Evolutionary conservation across 2,888 invertebrate genomes (phyloP), one percentile per base, ranked within the genome.

Genomic region (Hedychridium roseum): DNA sequence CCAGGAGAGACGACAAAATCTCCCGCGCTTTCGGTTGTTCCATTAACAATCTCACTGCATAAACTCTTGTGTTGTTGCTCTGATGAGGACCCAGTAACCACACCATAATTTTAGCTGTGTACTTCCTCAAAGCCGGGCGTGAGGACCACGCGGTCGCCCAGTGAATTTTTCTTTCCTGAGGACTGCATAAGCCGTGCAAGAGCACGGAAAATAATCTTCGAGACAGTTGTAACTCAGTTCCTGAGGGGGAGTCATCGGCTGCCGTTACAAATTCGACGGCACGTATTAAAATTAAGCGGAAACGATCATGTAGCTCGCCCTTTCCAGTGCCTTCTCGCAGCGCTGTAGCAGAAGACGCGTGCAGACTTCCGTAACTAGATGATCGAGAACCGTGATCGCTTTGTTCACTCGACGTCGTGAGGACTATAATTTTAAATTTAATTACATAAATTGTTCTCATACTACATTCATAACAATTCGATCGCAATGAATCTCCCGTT

Each of bases 271-370:
- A 85, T 54, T 79, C 74, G 0, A 83, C 82, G 1, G 84, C 84
- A 50, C 84, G 83, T 34, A 78, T 63, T 30, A 83, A 76, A 3
- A 82, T 69, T 14, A 76, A 72, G 32, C 81, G 79, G 59, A 84
- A 84, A 6, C 86, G 80, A 60, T 86, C 83, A 34, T 80, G 80
- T 32, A 83, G 70, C 72, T 85, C 84, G 3, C 72, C 68, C 43
- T 72, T 74, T 3, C 75, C 70, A 1, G 73, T n/a, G n/a, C n/a
- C 73, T 44, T 78, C 78, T 2, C 73, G 68, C 2, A 57, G 38
- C 2, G 57, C 40, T 0, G 62, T 27, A 18, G 53, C 57, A 1
- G 62, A 41, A n/a, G 64, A 60, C 2, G 65, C 48, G 16, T 71
- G 70, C 7, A 74, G 48, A 26, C 68, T 78, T 1, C 70, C 68